Percentiles rank a stretch among this genome's conserved stretches.
Evolutionary conservation across 2,888 invertebrate species (phyloP).

Genomic region (Acheta domesticus): DNA sequence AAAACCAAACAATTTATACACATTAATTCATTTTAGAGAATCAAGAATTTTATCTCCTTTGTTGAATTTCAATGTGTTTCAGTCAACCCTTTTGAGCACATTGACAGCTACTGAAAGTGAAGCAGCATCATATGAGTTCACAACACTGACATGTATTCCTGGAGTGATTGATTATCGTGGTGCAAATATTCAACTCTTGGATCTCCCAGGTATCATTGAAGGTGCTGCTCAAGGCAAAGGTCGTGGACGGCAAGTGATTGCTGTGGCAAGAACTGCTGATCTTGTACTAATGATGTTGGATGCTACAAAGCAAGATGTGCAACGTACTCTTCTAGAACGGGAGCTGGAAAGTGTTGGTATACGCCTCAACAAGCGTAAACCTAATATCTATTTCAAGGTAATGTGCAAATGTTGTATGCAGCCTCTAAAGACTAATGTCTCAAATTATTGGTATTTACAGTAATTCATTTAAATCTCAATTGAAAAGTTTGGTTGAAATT

Average conservation of each 20-base stretch:
- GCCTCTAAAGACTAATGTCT: too few relatives aligned
- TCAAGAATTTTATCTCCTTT: background rate
- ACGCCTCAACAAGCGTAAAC: conserved; percentile 88
- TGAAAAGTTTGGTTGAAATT: too few relatives aligned
- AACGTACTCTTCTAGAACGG: conserved; percentile 82
- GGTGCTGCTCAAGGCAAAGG: conserved; percentile 96
- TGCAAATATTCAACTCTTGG: conserved; percentile 95
- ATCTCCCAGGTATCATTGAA: conserved; percentile 99
- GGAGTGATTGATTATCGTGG: conserved; percentile 98
- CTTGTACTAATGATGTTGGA: conserved; percentile 99
- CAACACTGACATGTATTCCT: conserved; percentile 97
- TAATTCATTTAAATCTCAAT: too few relatives aligned
- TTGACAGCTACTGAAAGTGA: conserved; percentile 95
- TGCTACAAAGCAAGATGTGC: conserved; percentile 96
- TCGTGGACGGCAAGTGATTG: conserved; percentile 91
- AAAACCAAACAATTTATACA: too few relatives aligned
- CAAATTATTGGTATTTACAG: too few relatives aligned
- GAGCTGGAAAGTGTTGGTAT: conserved; percentile 98
- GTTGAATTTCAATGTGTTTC: conserved; percentile 40
- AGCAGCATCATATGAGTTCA: conserved; percentile 97
- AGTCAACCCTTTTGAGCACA: conserved; percentile 93
- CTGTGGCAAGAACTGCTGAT: conserved; percentile 97
- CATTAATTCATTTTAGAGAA: background rate
- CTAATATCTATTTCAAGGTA: conserved; percentile 98
- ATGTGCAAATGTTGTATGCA: conserved; percentile 29